Evolutionary conservation across 1,140 invertebrate species (phyloP).

Genomic region (Magallana angulata): DNA sequence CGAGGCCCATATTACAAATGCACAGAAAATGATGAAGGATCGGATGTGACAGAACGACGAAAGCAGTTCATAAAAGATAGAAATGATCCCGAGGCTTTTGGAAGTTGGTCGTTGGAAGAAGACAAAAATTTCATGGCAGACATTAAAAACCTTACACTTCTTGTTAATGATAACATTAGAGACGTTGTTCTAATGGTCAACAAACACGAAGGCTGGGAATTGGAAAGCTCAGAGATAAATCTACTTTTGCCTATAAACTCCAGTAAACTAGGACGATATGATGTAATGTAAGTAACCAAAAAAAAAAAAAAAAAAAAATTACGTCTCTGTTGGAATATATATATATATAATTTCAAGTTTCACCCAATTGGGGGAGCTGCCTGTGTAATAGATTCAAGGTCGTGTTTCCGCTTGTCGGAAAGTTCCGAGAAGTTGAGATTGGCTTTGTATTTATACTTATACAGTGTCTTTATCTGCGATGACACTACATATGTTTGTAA

Average conservation of each 20-base stretch:
- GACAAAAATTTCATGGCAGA: not conserved
- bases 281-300: not conserved
- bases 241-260: not conserved
- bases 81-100: not conserved
- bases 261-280: not conserved
- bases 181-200: not conserved
- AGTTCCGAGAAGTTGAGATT: no score
- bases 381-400: no score
- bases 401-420: no score
- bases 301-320: no score
- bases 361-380: no score
- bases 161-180: not conserved
- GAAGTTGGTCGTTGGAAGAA: not conserved
- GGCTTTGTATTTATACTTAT: no score
- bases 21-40: not conserved
- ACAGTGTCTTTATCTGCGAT: no score
- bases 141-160: not conserved
- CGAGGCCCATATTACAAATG: not conserved
- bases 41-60: not conserved
- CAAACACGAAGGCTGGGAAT: not conserved
- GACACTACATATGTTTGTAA: no score
- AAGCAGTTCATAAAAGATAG: not conserved
- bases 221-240: not conserved
- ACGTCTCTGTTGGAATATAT: no score
- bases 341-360: no score